phyloP scores from a whole-genome alignment of 2,113 vertebrate species.

The Anser brachyrhynchus region DNA sequence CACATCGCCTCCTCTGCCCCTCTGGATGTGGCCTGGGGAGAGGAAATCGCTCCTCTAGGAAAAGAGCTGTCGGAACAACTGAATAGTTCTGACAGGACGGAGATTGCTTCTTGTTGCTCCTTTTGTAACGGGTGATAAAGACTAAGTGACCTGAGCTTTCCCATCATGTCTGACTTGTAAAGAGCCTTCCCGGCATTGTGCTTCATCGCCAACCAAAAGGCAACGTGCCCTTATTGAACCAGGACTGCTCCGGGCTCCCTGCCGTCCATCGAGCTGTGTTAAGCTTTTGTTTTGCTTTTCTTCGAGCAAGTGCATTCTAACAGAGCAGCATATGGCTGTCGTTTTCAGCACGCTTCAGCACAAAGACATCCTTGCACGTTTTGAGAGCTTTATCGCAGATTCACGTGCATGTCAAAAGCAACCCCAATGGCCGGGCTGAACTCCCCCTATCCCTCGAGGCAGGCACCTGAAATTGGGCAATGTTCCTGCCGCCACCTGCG shows the following conservation, averaged over 20 bases:
- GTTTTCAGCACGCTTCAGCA: neutral
- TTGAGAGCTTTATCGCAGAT: neutral
- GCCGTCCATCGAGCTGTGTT: neutral
- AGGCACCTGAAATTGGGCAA: neutral
- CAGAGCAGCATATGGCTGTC: neutral
- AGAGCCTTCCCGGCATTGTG: neutral
- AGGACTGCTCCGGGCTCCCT: neutral
- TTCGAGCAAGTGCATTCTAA: fast-evolving
- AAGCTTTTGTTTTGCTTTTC: neutral
- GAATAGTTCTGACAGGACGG: neutral
- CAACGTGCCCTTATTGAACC: neutral
- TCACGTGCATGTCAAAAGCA: neutral
- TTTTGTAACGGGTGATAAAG: neutral
- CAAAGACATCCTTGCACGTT: neutral
- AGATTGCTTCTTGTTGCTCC: neutral
- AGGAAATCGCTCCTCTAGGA: neutral
- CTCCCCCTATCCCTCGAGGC: fast-evolving
- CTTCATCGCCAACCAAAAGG: neutral
- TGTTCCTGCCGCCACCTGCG: neutral
- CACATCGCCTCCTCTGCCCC: fast-evolving
- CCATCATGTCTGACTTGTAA: fast-evolving
- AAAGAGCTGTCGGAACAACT: neutral
- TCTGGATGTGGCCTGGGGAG: neutral
- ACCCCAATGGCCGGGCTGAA: neutral
- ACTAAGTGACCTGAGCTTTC: fast-evolving